Percentiles rank a stretch among this genome's conserved stretches.
Conservation (phyloP, 1,140 invertebrate genomes). For the Euura lappo region DNA sequence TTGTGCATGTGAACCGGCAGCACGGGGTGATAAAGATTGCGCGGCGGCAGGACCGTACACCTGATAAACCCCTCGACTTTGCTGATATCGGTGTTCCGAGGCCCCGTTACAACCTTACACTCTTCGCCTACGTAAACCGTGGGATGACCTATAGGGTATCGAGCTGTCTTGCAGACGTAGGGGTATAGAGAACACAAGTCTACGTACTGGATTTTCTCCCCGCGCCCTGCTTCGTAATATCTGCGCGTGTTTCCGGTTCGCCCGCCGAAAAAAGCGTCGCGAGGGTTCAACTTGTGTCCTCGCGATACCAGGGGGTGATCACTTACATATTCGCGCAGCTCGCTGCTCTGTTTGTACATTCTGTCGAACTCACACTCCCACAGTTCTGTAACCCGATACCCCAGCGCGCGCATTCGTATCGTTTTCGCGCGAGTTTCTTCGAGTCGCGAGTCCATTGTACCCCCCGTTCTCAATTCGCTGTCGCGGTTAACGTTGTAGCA, state of each 20-base stretch:
- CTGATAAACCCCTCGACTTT: conserved; percentile 29
- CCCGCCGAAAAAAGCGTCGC: too few relatives aligned
- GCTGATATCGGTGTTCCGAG: conserved; percentile 9
- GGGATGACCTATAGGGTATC: conserved; percentile 48
- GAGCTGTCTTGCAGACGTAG: conserved; percentile 32
- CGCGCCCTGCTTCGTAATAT: conserved; percentile 30
- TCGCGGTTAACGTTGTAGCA: conserved; percentile 13
- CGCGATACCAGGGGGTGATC: too few relatives aligned
- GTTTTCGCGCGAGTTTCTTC: conserved; percentile 12
- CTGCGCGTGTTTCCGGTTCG: conserved; percentile 35
- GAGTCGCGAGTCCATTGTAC: background rate
- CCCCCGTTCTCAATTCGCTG: too few relatives aligned
- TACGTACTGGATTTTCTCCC: conserved; percentile 45
- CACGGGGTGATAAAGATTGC: conserved; percentile 30
- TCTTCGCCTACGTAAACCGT: conserved; percentile 38
- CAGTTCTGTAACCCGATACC: background rate
- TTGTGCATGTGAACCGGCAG: conserved; percentile 21
- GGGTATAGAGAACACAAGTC: conserved; percentile 49
- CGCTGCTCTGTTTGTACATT: background rate
- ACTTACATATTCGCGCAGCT: background rate
- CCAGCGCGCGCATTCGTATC: background rate
- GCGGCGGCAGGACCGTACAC: conserved; percentile 31
- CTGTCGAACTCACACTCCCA: background rate
- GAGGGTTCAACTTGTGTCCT: too few relatives aligned
- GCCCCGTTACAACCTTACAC: conserved; percentile 20